Evolutionary conservation across 2,888 invertebrate species (phyloP).

Genomic region (Rhorus exstirpatorius): DNA sequence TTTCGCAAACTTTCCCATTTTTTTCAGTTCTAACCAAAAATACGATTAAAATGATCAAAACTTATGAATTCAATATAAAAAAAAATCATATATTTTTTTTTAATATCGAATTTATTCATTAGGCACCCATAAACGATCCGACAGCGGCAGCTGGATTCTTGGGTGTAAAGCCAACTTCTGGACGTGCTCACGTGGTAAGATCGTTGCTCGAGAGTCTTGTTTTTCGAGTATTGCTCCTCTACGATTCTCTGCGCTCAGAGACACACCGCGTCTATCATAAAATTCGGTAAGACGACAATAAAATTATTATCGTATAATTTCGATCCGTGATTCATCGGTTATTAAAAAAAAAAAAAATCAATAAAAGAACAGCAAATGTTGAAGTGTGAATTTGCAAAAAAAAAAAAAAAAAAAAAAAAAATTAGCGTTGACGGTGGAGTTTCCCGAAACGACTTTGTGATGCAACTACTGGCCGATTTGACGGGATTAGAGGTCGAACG

Average conservation of each 20-base stretch:
- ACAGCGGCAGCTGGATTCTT: constrained; percentile 94
- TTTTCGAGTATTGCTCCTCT: constrained; percentile 93
- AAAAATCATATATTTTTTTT: constrained; percentile 12
- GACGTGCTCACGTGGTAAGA: constrained; percentile 92
- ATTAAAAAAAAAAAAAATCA: neutral
- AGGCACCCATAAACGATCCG: constrained; percentile 96
- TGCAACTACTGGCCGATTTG: constrained; percentile 95
- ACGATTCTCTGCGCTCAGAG: constrained; percentile 91
- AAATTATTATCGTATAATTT: neutral
- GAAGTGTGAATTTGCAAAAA: constrained; percentile 1
- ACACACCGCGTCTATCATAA: constrained; percentile 88
- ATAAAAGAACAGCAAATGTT: neutral
- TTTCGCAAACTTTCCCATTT: too few species aligned
- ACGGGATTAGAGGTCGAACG: constrained; percentile 92
- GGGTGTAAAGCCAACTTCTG: constrained; percentile 91
- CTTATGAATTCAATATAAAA: neutral
- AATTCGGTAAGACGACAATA: constrained; percentile 87
- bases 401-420: constrained; percentile 66
- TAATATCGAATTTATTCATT: constrained; percentile 52
- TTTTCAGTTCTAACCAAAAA: too few species aligned
- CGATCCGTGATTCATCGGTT: neutral
- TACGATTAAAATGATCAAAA: too few species aligned
- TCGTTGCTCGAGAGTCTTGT: constrained; percentile 95
- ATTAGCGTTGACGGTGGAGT: constrained; percentile 98
- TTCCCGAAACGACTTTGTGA: constrained; percentile 96